Percentiles rank a stretch among this genome's conserved stretches.
phyloP scores from a whole-genome alignment of 2,797 vertebrate genomes.

The Platyrinchus mystaceus region DNA sequence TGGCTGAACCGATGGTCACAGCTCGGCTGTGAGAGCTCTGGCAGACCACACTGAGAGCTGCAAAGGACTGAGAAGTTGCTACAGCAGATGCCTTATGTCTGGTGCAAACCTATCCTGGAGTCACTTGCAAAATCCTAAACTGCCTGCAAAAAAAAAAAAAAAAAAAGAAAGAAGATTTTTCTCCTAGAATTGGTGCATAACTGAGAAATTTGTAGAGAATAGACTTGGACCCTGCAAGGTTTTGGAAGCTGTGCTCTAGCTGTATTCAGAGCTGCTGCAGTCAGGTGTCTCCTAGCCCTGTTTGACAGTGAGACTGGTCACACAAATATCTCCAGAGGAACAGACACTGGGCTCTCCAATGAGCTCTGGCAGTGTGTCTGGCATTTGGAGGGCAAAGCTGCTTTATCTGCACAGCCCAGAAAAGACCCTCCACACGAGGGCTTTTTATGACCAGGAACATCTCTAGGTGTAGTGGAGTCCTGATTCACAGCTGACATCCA shows the following conservation, averaged over 20 bases:
- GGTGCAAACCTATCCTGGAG: neutral
- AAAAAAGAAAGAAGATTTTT: neutral
- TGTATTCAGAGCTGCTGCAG: neutral
- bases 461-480: neutral
- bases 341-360: neutral
- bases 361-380: neutral
- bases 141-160: neutral
- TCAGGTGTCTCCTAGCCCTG: neutral
- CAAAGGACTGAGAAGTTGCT: neutral
- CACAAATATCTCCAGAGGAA: fast-evolving
- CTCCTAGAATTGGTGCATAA: neutral
- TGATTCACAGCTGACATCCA: neutral
- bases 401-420: neutral
- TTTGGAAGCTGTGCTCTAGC: neutral
- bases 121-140: neutral
- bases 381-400: neutral
- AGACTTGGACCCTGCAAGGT: neutral
- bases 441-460: neutral
- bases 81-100: neutral
- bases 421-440: neutral
- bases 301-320: neutral
- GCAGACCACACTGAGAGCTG: neutral
- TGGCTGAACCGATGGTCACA: neutral
- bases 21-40: neutral
- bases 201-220: neutral